Evolutionary conservation across 2,113 vertebrate species (phyloP).

Genomic region (Budorcas taxicolor): DNA sequence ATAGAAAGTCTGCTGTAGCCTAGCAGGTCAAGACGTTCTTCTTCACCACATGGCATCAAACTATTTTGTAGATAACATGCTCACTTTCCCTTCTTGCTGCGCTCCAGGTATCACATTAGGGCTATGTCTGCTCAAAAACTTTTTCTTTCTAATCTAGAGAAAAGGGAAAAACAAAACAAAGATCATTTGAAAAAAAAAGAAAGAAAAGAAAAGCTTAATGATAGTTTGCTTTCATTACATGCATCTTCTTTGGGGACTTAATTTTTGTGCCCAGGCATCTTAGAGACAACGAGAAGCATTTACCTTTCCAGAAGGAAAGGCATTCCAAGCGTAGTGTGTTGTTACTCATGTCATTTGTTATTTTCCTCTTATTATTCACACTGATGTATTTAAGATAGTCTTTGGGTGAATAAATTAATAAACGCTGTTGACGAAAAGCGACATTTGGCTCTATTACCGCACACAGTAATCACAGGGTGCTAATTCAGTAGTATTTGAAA

Average conservation of each 20-base stretch:
- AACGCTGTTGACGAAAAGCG: constrained; percentile 19
- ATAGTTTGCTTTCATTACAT: constrained; percentile 28
- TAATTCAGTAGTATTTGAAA: neutral
- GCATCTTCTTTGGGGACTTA: constrained; percentile 31
- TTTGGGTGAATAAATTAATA: constrained; percentile 33
- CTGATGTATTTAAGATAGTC: constrained; percentile 7
- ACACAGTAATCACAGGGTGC: neutral
- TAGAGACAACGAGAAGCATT: constrained; percentile 14
- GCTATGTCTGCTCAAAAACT: neutral
- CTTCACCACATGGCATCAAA: neutral
- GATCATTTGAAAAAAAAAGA: neutral
- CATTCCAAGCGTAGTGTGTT: neutral
- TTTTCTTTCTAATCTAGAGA: neutral
- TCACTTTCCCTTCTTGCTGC: neutral
- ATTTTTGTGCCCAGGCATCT: constrained; percentile 25
- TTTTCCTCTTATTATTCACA: constrained; percentile 29
- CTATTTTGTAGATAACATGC: neutral
- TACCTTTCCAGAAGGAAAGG: constrained; percentile 20
- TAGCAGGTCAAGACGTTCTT: neutral
- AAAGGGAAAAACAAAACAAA: neutral
- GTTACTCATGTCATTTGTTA: neutral
- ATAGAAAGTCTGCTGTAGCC: neutral
- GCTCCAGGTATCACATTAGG: neutral
- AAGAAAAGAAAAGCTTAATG: neutral
- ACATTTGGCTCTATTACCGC: neutral